phyloP scores from a whole-genome alignment of 1,140 invertebrate species.

The Brachionus calyciflorus region DNA sequence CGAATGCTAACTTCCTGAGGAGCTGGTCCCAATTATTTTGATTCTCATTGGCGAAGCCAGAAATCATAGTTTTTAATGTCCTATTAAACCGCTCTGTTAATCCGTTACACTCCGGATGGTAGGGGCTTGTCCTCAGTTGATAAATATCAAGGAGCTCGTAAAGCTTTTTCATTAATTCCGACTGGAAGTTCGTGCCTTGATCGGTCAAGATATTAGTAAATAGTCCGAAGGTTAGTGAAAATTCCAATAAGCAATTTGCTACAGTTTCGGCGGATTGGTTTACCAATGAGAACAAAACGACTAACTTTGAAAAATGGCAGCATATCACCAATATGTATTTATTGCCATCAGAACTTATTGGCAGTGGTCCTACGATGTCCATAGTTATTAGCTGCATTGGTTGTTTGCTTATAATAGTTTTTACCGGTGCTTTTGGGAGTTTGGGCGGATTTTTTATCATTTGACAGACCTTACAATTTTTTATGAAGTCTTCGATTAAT shows the following conservation, averaged over 20 bases:
- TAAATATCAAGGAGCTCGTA: slow-evolving; percentile 48
- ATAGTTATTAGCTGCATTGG: slow-evolving; percentile 35
- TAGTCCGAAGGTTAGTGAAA: slow-evolving; percentile 54
- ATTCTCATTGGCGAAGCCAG: not conserved
- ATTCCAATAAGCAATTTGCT: slow-evolving; percentile 53
- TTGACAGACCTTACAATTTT: too few species aligned
- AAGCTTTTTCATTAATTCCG: slow-evolving; percentile 48
- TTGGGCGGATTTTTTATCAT: not conserved
- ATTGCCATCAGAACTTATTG: slow-evolving; percentile 48
- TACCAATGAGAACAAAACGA: slow-evolving; percentile 54
- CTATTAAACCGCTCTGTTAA: slow-evolving; percentile 44
- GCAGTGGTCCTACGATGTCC: slow-evolving; percentile 49
- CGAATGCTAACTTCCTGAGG: not conserved
- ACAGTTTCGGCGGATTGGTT: slow-evolving; percentile 57
- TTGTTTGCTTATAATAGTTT: not conserved
- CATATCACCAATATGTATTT: slow-evolving; percentile 55
- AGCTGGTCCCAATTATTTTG: slow-evolving; percentile 20
- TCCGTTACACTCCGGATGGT: slow-evolving; percentile 50
- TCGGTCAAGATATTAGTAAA: slow-evolving; percentile 55
- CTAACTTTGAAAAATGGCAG: slow-evolving; percentile 59
- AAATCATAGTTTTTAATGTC: not conserved
- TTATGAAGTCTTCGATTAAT: too few species aligned
- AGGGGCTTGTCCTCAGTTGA: slow-evolving; percentile 49
- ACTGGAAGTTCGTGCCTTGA: slow-evolving; percentile 52
- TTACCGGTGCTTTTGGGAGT: not conserved